phyloP scores from a whole-genome alignment of 2,113 vertebrate genomes.

The Coptodon rendalli region DNA sequence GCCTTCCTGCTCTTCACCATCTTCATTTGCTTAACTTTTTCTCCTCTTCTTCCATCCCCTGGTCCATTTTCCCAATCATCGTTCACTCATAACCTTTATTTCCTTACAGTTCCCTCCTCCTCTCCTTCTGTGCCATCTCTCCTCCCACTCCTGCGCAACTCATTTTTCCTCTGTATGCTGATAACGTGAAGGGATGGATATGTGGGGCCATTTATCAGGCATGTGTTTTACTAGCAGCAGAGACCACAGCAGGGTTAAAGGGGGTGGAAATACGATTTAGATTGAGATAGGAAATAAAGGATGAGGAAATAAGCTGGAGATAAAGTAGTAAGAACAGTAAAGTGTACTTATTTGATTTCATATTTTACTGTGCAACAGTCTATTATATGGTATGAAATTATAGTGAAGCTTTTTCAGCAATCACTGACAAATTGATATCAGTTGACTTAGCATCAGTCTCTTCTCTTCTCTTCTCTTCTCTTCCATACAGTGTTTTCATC shows the following conservation, averaged over 20 bases:
- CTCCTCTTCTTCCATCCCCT: not conserved
- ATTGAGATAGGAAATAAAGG: slow-evolving; percentile 18
- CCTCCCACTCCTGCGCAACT: not conserved
- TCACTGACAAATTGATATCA: not conserved
- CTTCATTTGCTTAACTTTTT: slow-evolving; percentile 14
- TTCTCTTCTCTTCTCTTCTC: not conserved
- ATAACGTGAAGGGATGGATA: slow-evolving; percentile 43
- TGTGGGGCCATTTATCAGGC: slow-evolving; percentile 37
- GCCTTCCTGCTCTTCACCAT: not conserved
- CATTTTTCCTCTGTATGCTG: slow-evolving; percentile 33
- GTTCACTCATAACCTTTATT: not conserved
- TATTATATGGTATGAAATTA: not conserved
- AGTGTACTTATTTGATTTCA: slow-evolving; percentile 10
- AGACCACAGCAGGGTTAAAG: slow-evolving; percentile 21
- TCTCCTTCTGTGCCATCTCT: not conserved
- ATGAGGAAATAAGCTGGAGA: not conserved
- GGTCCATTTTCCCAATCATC: slow-evolving; percentile 1
- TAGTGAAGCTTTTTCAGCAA: not conserved
- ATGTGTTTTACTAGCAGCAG: slow-evolving; percentile 34
- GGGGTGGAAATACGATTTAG: slow-evolving; percentile 16
- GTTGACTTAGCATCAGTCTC: not conserved
- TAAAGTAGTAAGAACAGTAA: not conserved
- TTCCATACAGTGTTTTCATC: not conserved
- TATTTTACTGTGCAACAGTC: not conserved
- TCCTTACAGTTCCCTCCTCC: not conserved